These are phyloP conservation scores for Andricus curvator DNA, from an alignment of 2,888 invertebrate genomes.

Conservation along the genomic window DNA sequence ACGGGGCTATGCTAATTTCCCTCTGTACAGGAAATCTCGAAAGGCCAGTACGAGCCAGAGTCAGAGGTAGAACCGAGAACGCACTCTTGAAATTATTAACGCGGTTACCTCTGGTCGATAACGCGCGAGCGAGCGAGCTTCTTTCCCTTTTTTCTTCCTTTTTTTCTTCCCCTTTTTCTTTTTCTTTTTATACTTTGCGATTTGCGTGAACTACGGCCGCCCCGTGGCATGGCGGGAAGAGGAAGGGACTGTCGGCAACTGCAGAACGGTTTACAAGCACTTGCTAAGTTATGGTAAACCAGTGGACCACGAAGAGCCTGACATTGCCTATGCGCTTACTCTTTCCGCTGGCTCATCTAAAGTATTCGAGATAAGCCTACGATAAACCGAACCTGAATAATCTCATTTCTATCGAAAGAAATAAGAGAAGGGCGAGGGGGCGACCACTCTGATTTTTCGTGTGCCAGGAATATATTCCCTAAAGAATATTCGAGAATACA, in stretches of 20 bases:
- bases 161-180: slow-evolving; percentile 31
- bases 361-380: slow-evolving; percentile 40
- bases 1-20: slow-evolving; percentile 65
- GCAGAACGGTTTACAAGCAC: slow-evolving; percentile 52
- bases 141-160: slow-evolving; percentile 43
- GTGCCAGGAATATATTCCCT: no score
- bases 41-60: neutral
- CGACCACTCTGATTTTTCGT: no score
- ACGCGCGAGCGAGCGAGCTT: slow-evolving; percentile 38
- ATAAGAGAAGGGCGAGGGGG: no score
- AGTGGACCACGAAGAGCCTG: slow-evolving; percentile 50
- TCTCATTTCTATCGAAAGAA: neutral
- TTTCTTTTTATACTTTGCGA: slow-evolving; percentile 45
- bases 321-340: slow-evolving; percentile 32
- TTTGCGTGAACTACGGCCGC: slow-evolving; percentile 50
- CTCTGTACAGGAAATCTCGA: slow-evolving; percentile 71
- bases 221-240: slow-evolving; percentile 45
- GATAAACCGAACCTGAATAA: neutral
- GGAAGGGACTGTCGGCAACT: slow-evolving; percentile 41
- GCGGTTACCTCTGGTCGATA: slow-evolving; percentile 46
- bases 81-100: slow-evolving; percentile 58
- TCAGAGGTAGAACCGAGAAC: slow-evolving; percentile 46
- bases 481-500: no score
- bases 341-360: slow-evolving; percentile 32
- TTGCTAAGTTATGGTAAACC: slow-evolving; percentile 55